Evolutionary conservation across 2,888 invertebrate species (phyloP).

Genomic region (Synanthedon formicaeformis): DNA sequence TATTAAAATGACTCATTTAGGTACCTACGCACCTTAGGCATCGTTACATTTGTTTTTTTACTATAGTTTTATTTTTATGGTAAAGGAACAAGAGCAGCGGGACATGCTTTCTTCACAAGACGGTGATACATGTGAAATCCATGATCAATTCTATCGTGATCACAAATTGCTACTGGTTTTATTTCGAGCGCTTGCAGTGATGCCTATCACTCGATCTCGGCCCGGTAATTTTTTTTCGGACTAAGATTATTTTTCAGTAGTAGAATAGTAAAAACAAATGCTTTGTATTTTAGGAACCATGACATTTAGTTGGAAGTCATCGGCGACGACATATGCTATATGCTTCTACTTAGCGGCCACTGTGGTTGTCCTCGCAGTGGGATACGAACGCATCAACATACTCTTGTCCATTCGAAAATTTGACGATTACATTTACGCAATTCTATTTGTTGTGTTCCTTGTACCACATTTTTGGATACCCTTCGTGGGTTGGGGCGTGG

Average conservation of each 20-base stretch:
- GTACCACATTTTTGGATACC: conserved; percentile 79
- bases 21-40: too few relatives aligned
- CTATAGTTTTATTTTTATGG: neutral
- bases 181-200: conserved; percentile 74
- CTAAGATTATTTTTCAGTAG: too few relatives aligned
- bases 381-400: conserved; percentile 72
- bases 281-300: conserved; percentile 49
- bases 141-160: conserved; percentile 77
- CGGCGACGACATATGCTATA: conserved; percentile 74
- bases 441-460: conserved; percentile 75
- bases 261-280: neutral
- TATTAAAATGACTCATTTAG: too few relatives aligned
- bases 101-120: conserved; percentile 67
- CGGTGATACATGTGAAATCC: conserved; percentile 71
- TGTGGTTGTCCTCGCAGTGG: conserved; percentile 69
- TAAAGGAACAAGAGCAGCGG: conserved; percentile 59
- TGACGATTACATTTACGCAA: conserved; percentile 78
- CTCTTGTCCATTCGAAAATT: conserved; percentile 72
- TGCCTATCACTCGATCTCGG: conserved; percentile 72
- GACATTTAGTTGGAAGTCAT: conserved; percentile 74
- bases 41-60: too few relatives aligned
- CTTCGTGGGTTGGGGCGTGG: conserved; percentile 78
- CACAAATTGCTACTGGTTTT: conserved; percentile 74
- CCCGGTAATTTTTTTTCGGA: conserved; percentile 42
- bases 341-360: conserved; percentile 73